A percentile compares a stretch with the other conserved stretches of the same genome.
phyloP scores from a whole-genome alignment of 37 sponge, comb jelly and placozoan genomes.

The Bolinopsis microptera region DNA sequence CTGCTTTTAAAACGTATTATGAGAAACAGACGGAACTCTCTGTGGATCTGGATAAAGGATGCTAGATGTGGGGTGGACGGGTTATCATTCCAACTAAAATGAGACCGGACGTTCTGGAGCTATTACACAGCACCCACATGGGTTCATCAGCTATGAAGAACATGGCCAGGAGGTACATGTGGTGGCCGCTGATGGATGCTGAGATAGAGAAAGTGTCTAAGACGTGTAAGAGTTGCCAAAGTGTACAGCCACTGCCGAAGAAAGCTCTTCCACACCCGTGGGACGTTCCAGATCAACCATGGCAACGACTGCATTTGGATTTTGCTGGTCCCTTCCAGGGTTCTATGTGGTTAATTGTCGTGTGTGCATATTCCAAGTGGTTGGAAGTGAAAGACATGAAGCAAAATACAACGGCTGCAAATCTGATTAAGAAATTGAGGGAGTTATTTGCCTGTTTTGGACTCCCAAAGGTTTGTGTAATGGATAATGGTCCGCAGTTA shows the following conservation, averaged over 20 bases:
- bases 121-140: background rate
- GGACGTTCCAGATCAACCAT: background rate
- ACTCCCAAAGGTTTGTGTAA: background rate
- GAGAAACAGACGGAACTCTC: background rate
- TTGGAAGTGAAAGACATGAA: background rate
- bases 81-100: background rate
- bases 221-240: background rate
- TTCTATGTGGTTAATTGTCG: constrained; percentile 5
- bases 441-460: background rate
- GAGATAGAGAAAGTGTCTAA: background rate
- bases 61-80: background rate
- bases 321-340: constrained; percentile 10
- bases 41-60: background rate
- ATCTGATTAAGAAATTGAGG: background rate
- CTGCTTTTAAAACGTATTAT: background rate
- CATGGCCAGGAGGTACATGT: background rate
- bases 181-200: background rate
- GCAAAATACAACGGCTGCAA: background rate
- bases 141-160: background rate
- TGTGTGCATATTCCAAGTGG: constrained; percentile 51
- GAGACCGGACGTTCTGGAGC: background rate
- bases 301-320: constrained; percentile 68
- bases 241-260: background rate
- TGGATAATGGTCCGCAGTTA: constrained; percentile 65
- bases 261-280: background rate